Conservation (phyloP, 2,888 invertebrate genomes). For the Fragum sueziense region DNA sequence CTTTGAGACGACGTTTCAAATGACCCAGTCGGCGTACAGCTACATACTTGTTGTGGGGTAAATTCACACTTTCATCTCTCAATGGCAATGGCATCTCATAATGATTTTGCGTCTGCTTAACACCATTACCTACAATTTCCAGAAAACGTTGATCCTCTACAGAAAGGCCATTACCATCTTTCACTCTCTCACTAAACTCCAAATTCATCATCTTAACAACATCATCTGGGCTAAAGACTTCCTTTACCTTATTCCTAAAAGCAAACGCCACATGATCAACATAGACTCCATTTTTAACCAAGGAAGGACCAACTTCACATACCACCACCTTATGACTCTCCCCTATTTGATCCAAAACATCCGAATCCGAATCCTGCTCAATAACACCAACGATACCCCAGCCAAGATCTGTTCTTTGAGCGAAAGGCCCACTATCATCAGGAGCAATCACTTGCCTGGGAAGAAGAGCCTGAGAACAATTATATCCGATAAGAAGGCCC, state of each 20-base stretch:
- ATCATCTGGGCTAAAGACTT: slow-evolving; percentile 1
- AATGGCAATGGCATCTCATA: slow-evolving; percentile 26
- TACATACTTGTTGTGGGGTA: slow-evolving; percentile 4
- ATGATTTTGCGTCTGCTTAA: background rate
- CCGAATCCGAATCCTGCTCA: background rate
- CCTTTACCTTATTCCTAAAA: slow-evolving; percentile 25
- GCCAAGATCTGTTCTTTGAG: slow-evolving; percentile 56
- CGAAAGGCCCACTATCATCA: slow-evolving; percentile 47
- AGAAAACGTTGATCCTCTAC: slow-evolving; percentile 12
- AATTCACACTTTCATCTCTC: background rate
- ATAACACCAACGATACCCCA: slow-evolving; percentile 54
- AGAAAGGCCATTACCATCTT: background rate
- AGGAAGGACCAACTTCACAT: too few relatives aligned
- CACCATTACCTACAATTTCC: background rate
- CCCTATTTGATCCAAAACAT: slow-evolving; percentile 7
- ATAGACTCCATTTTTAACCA: too few relatives aligned
- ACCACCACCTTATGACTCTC: slow-evolving; percentile 20
- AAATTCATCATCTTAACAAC: slow-evolving; percentile 13
- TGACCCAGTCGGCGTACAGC: background rate
- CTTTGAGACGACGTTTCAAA: background rate
- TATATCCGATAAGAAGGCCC: slow-evolving; percentile 59
- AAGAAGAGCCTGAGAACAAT: slow-evolving; percentile 56
- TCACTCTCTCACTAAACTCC: slow-evolving; percentile 16
- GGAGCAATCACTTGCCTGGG: slow-evolving; percentile 52
- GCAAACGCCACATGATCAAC: background rate